Conservation (phyloP, 2,797 vertebrate species). For the Acanthornis magna region DNA sequence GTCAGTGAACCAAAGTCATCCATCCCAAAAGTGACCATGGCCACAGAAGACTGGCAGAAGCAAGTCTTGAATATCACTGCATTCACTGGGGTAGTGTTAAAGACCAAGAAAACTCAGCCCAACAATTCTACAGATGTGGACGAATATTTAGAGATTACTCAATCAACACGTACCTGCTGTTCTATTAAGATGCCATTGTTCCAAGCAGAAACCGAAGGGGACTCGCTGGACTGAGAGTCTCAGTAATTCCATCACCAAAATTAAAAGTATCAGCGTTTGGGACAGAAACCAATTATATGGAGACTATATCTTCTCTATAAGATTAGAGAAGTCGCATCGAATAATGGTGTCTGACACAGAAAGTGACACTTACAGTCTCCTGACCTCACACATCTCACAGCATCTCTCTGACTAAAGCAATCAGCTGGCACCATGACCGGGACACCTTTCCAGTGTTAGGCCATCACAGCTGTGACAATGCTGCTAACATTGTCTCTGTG, state of each 20-base stretch:
- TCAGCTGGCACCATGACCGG: neutral
- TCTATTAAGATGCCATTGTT: neutral
- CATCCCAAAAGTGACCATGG: neutral
- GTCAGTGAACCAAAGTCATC: neutral
- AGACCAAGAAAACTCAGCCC: neutral
- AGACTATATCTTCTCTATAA: neutral
- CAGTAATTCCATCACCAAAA: neutral
- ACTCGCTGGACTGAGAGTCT: fast-evolving
- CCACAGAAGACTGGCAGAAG: neutral
- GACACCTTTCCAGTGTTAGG: neutral
- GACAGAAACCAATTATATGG: neutral
- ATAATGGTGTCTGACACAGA: neutral
- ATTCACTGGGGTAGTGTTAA: neutral
- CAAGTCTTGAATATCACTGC: neutral
- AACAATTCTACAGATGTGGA: neutral
- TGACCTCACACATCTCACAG: neutral
- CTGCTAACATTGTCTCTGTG: neutral
- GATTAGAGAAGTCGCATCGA: neutral
- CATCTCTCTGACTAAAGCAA: neutral
- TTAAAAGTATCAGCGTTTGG: neutral
- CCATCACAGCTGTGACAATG: neutral
- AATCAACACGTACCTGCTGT: fast-evolving
- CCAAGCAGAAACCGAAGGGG: neutral
- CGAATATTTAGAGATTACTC: neutral
- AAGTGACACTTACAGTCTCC: neutral